Conservation (phyloP, 2,888 invertebrate species). For the Barypeithes pellucidus region DNA sequence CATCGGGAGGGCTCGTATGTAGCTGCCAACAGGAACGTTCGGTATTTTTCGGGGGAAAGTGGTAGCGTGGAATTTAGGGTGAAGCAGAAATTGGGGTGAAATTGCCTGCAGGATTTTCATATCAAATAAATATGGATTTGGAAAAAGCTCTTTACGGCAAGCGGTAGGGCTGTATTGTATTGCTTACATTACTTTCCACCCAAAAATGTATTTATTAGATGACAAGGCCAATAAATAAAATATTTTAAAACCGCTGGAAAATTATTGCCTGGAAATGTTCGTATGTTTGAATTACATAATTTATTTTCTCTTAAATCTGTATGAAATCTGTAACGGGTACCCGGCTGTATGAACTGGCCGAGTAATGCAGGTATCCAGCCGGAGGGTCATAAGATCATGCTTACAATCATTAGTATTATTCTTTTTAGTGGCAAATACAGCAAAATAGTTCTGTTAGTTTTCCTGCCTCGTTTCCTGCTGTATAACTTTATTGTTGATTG, state of each 20-base stretch:
- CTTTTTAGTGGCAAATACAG: no score
- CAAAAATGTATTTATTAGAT: not conserved
- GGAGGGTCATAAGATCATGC: no score
- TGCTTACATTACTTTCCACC: constrained; percentile 4
- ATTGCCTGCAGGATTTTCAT: constrained; percentile 25
- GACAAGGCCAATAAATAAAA: not conserved
- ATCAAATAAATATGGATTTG: constrained; percentile 36
- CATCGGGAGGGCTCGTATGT: constrained; percentile 31
- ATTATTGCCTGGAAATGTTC: no score
- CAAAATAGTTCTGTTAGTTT: no score
- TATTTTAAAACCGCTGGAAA: not conserved
- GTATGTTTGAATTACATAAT: no score
- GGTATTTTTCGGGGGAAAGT: constrained; percentile 6
- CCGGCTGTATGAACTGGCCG: no score
- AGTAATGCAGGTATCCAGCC: no score
- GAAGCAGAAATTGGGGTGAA: constrained; percentile 29
- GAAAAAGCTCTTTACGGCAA: constrained; percentile 16
- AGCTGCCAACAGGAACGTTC: constrained; percentile 20
- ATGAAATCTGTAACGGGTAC: no score
- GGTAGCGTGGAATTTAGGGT: constrained; percentile 9
- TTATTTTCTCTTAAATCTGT: no score
- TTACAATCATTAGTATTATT: no score
- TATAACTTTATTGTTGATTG: no score
- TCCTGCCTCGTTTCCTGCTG: no score
- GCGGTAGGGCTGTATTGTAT: not conserved